These are phyloP conservation scores for Antedon mediterranea DNA, from an alignment of 53 echinoderm and acorn worm genomes.

Conservation along the genomic window DNA sequence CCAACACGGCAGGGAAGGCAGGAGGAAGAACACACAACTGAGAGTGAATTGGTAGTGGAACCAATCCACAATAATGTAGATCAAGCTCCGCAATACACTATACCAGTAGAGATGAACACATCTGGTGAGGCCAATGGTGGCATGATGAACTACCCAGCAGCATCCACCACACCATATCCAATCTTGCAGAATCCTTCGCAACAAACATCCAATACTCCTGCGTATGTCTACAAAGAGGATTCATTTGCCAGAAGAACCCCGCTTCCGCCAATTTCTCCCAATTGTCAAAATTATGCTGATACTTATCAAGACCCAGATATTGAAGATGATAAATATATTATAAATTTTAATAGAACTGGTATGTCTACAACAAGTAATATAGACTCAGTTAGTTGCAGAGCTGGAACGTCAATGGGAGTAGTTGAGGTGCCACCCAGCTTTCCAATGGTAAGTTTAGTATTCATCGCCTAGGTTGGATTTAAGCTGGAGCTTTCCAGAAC, in stretches of 20 bases:
- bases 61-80: background rate
- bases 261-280: conserved; percentile 3
- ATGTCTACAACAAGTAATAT: background rate
- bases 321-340: background rate
- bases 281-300: background rate
- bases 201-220: background rate
- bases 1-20: background rate
- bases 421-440: conserved; percentile 45
- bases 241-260: background rate
- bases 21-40: background rate
- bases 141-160: background rate
- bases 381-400: background rate
- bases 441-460: conserved; percentile 31
- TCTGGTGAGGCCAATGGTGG: background rate
- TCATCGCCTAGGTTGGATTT: too few species aligned
- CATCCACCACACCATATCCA: background rate
- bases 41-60: background rate
- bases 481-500: too few species aligned
- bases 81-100: background rate
- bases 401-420: background rate
- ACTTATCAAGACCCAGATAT: background rate
- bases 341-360: background rate
- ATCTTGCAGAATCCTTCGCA: background rate
- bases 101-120: background rate
- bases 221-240: background rate